A percentile compares a stretch with the other conserved stretches of the same genome.
These are phyloP conservation scores for Rousettus leschenaultii DNA, from an alignment of 2,113 vertebrate genomes.

Conservation along the genomic window DNA sequence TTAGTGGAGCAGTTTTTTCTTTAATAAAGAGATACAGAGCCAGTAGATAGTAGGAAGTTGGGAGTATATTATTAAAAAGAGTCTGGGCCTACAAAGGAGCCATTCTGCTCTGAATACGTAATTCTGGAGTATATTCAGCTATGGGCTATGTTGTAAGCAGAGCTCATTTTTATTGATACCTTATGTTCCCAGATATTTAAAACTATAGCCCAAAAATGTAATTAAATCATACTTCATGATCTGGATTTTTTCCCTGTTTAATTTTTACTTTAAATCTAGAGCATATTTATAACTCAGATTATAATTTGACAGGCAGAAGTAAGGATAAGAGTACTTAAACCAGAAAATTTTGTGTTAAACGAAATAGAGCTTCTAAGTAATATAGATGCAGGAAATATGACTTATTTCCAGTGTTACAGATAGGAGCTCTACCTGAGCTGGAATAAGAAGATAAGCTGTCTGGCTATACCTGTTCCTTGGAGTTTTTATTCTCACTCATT, in stretches of 20 bases:
- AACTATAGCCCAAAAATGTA: background rate
- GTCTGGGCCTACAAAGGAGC: background rate
- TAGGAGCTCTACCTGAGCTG: background rate
- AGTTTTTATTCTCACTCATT: background rate
- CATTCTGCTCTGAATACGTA: background rate
- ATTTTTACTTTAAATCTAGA: constrained; percentile 39
- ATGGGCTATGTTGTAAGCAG: background rate
- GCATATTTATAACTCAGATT: constrained; percentile 18
- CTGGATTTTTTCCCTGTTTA: background rate
- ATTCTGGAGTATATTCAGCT: background rate
- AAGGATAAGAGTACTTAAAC: background rate
- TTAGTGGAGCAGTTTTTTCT: background rate
- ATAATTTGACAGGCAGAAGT: background rate
- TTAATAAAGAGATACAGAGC: background rate
- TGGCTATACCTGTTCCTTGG: background rate
- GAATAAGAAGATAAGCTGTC: background rate
- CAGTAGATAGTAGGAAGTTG: background rate
- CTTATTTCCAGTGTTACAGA: background rate
- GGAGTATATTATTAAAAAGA: background rate
- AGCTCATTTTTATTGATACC: background rate
- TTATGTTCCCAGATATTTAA: constrained; percentile 6
- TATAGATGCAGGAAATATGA: background rate
- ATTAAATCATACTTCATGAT: background rate
- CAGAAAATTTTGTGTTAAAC: constrained; percentile 14
- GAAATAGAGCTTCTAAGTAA: background rate